These are phyloP conservation scores for Seriola aureovittata DNA, from an alignment of 2,113 vertebrate genomes.

Conservation along the genomic window DNA sequence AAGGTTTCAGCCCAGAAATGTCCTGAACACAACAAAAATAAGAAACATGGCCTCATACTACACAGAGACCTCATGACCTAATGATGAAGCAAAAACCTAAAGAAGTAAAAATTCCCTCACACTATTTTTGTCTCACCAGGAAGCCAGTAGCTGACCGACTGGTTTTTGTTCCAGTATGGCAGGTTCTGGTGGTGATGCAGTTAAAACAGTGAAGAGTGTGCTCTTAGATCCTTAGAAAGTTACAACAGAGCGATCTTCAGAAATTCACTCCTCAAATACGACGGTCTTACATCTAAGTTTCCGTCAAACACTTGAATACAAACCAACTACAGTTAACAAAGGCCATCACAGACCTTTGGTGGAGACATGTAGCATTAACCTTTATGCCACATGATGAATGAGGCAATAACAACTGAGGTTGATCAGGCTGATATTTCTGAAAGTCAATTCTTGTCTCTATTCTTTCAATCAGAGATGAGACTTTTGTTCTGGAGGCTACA, in stretches of 20 bases:
- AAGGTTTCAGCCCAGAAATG: too few relatives aligned
- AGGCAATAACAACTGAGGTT: too few relatives aligned
- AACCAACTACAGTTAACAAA: not conserved
- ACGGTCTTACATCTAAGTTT: not conserved
- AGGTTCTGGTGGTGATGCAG: not conserved
- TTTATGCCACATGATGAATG: not conserved
- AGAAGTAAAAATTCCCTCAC: too few relatives aligned
- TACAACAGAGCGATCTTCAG: not conserved
- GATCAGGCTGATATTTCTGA: too few relatives aligned
- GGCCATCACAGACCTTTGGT: not conserved
- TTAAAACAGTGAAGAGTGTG: not conserved
- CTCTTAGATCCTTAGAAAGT: not conserved
- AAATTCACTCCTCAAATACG: not conserved
- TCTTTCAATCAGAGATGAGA: not conserved
- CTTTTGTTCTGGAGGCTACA: not conserved
- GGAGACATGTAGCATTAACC: not conserved
- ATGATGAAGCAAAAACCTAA: too few relatives aligned
- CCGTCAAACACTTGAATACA: not conserved
- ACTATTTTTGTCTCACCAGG: not conserved
- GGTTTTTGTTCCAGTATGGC: slow-evolving; percentile 6
- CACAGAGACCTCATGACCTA: too few relatives aligned
- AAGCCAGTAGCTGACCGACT: not conserved
- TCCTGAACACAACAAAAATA: too few relatives aligned
- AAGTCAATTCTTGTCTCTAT: not conserved
- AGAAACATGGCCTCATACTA: too few relatives aligned